phyloP scores from a whole-genome alignment of 2,113 vertebrate genomes.

The Salvelinus sp. region DNA sequence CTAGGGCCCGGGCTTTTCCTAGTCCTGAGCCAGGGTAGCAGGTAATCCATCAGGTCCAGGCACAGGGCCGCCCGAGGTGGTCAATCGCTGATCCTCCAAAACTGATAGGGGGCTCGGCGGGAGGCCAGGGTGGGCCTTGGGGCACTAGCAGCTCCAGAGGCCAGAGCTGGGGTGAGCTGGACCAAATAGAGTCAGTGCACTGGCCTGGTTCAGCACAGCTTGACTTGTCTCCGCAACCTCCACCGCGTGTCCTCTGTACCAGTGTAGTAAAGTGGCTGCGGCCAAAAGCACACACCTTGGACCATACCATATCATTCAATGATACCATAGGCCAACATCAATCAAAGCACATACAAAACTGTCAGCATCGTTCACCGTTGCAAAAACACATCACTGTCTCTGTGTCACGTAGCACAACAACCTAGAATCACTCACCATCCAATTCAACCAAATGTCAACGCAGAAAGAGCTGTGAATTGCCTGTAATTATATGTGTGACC shows the following conservation, averaged over 20 bases:
- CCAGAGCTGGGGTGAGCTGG: slow-evolving; percentile 55
- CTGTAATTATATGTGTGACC: slow-evolving; percentile 1
- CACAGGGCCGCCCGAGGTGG: slow-evolving; percentile 54
- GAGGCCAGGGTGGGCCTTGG: slow-evolving; percentile 62
- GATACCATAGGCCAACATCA: background rate
- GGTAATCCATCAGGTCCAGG: slow-evolving; percentile 70
- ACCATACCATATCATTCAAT: background rate
- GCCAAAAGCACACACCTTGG: background rate
- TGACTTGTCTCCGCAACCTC: background rate
- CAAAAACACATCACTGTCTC: background rate
- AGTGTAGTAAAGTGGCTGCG: background rate
- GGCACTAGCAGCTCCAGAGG: slow-evolving; percentile 65
- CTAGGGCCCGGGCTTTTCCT: slow-evolving; percentile 32
- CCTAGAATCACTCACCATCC: background rate
- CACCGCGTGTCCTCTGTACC: background rate
- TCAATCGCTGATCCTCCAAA: slow-evolving; percentile 67
- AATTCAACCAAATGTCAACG: background rate
- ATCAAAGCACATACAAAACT: too few relatives aligned
- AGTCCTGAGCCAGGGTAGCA: slow-evolving; percentile 61
- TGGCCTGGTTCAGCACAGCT: slow-evolving; percentile 69
- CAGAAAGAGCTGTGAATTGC: background rate
- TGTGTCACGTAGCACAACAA: background rate
- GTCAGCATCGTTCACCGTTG: background rate
- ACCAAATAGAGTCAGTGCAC: slow-evolving; percentile 52
- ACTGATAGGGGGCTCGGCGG: slow-evolving; percentile 67